Base-by-base conservation (phyloP, 2,888 invertebrate genomes). In the Lissocephala sabroskyi region DNA sequence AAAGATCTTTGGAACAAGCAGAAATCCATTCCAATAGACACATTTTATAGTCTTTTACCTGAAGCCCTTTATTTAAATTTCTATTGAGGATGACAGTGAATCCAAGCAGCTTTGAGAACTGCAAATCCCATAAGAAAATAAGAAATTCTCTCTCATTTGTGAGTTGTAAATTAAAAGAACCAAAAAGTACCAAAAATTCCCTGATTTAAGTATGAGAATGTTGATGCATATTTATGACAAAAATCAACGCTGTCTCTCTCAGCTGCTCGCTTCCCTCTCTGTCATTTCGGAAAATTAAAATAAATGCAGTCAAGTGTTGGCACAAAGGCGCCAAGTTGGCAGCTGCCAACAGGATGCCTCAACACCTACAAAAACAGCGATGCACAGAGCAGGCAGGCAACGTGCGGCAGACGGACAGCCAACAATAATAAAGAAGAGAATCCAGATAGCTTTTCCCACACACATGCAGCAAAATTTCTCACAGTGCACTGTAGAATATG, bases 261-360 rank as follows among this genome's bases (percentile, higher is more conserved):
- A n/a, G n/a, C n/a, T n/a, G n/a, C n/a, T n/a, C 13, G 39, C 35
- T n/a, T 14, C 32, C 18, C 13, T 41, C 32, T 50, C 41, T 48
- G 30, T 52, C 41, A 51, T 60, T 77, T 54, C 48, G 29, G 16
- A 30, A 41, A 11, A 3, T 5, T 16, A 44, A 44, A 28, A 14
- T 17, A 28, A 35, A 44, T 35, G 45, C 29, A 54, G n/a, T n/a
- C n/a, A 53, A 63, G 66, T 61, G 78, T 56, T 56, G 55, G 51
- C 59, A 65, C 52, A 74, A 73, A 74, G 71, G 70, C 66, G 66
- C 51, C 56, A 57, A 56, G 45, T 53, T 62, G 66, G 58, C 76
- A 75, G 73, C 67, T 71, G 78, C 61, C 71, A 78, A 66, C 71
- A 78, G 73, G 75, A 45, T 35, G 57, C 62, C 54, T 75, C 71